Percentiles rank a stretch among this genome's conserved stretches.
phyloP scores from a whole-genome alignment of 2,113 vertebrate genomes.

The Microcebus lehilahytsara region DNA sequence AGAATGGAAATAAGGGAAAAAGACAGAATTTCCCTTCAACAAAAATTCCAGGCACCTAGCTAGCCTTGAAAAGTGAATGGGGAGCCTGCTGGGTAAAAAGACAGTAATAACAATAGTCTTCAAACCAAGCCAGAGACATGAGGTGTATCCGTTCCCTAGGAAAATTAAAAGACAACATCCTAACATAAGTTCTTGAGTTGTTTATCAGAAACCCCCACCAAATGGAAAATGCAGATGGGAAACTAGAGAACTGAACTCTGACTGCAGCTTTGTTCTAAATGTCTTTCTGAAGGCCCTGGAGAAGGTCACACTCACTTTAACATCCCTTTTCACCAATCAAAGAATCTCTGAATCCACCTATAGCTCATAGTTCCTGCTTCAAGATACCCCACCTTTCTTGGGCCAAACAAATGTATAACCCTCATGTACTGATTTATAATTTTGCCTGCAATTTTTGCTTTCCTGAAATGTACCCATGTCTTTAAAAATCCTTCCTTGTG shows the following conservation, averaged over 20 bases:
- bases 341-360: no score
- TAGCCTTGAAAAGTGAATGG: background rate
- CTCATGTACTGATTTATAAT: no score
- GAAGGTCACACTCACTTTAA: background rate
- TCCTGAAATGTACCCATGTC: no score
- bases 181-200: background rate
- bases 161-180: background rate
- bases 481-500: no score
- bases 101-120: background rate
- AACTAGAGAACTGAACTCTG: background rate
- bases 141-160: background rate
- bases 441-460: no score
- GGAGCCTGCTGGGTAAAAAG: background rate
- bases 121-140: background rate
- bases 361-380: no score
- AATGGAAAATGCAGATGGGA: background rate
- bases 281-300: background rate
- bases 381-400: no score
- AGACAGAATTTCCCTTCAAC: background rate
- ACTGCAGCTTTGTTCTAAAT: background rate
- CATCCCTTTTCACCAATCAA: no score
- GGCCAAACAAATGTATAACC: no score
- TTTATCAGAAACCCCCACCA: background rate
- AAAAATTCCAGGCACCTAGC: background rate
- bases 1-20: background rate